Evolutionary conservation across 1,140 invertebrate genomes (phyloP).

Genomic region (Bombyx mandarina): DNA sequence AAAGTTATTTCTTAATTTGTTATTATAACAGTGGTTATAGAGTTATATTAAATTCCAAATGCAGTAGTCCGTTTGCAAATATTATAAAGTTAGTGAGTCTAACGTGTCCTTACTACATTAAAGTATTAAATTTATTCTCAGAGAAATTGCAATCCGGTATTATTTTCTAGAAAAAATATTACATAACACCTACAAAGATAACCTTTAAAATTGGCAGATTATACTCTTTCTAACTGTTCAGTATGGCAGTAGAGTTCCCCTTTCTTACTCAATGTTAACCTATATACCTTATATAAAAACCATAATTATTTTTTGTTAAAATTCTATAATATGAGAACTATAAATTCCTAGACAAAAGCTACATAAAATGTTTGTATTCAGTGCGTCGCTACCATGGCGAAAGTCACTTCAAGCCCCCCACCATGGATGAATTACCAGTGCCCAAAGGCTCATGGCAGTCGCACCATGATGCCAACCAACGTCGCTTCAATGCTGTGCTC

Average conservation of each 20-base stretch:
- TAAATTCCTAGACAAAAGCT: no score
- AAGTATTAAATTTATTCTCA: no score
- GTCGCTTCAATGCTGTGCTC: slow-evolving; percentile 78
- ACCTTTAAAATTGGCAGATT: neutral
- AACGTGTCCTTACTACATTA: no score
- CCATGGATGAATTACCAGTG: slow-evolving; percentile 81
- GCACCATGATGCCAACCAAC: slow-evolving; percentile 74
- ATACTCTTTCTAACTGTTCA: no score
- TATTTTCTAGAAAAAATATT: neutral
- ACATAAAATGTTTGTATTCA: slow-evolving; percentile 13
- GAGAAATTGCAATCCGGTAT: neutral
- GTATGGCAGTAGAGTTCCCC: no score
- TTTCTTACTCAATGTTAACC: no score
- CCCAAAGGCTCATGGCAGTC: slow-evolving; percentile 83
- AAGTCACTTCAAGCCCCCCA: slow-evolving; percentile 55
- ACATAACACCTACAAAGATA: slow-evolving; percentile 6
- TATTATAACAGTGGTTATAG: slow-evolving; percentile 1
- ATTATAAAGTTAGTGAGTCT: no score
- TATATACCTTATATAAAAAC: no score
- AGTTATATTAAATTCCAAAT: no score
- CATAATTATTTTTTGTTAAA: no score
- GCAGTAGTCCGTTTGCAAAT: no score
- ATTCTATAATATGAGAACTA: no score
- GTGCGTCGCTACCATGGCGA: slow-evolving; percentile 51
- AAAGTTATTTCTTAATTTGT: neutral